Percentiles rank a stretch among this genome's conserved stretches.
Evolutionary conservation across 2,797 vertebrate genomes (phyloP).

Genomic region (Coregonus ussuriensis): DNA sequence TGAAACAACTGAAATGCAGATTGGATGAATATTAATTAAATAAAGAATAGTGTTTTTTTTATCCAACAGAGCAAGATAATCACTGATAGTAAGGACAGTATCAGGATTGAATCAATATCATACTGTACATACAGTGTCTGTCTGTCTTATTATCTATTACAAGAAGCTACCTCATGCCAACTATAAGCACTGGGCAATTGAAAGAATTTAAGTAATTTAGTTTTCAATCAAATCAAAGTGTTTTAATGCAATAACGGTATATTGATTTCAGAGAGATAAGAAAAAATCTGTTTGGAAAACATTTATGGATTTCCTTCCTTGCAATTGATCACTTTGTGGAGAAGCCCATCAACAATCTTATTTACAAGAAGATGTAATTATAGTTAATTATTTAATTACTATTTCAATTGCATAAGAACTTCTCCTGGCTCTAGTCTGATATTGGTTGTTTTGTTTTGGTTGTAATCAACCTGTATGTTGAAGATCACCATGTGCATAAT

Average conservation of each 20-base stretch:
- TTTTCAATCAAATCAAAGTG: slow-evolving; percentile 7
- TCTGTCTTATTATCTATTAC: not conserved
- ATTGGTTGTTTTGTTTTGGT: not conserved
- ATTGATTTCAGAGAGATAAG: slow-evolving; percentile 26
- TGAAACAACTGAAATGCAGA: not conserved
- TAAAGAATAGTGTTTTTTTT: not conserved
- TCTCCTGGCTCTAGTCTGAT: not conserved
- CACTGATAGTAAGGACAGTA: not conserved
- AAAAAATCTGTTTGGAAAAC: slow-evolving; percentile 23
- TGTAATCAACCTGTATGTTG: not conserved
- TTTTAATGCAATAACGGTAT: not conserved
- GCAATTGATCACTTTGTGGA: slow-evolving; percentile 34
- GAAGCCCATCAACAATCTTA: slow-evolving; percentile 28
- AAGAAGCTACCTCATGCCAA: not conserved
- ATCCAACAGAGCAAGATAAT: not conserved
- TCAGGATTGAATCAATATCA: not conserved
- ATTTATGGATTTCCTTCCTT: slow-evolving; percentile 36
- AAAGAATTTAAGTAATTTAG: not conserved
- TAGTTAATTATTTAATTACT: not conserved
- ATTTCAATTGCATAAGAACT: too few relatives aligned
- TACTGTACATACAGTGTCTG: not conserved
- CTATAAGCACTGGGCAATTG: not conserved
- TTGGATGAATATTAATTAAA: too few relatives aligned
- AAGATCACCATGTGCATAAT: not conserved
- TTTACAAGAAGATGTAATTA: slow-evolving; percentile 33